Base-by-base conservation (phyloP, 2,888 invertebrate genomes). In the Dryobotodes eremita region DNA sequence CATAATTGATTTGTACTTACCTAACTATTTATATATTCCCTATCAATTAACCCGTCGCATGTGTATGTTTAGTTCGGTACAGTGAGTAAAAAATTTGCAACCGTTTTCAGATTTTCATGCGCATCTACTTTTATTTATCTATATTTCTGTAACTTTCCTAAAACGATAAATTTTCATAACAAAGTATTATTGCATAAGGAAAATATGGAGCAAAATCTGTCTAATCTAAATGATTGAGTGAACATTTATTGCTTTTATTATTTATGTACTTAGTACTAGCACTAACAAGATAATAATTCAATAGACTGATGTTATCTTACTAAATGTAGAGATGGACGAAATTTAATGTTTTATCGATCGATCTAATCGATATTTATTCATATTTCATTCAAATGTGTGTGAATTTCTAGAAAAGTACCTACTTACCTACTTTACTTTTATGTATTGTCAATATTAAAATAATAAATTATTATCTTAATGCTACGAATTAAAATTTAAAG, bases 211-310 rank as follows among this genome's bases (percentile, higher is more conserved):
- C 75, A 71, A 68, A 85, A 79, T 82, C n/a, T 70, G 71, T 80
- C 36, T 75, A 71, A 80, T 77, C 71, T 59, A 46, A 73, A 76
- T 77, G 50, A 85, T 76, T 76, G 1, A 76, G 31, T 71, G 61
- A 68, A 79, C 42, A 85, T 82, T 85, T 73, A 79, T 79, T 79
- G 68, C 55, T 65, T 71, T 20, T 50, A 73, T 74, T 76, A 76
- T 76, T 74, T 64, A 84, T 74, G 23, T 62, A 23, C 59, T 59
- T 59, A 26, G 15, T 65, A 59, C 59, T 66, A 70, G 65, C 10
- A 69, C 76, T 80, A 65, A 69, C 65, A 76, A 77, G 66, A 59
- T 78, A 70, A 75, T 79, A 79, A 80, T 80, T 57, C n/a, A 53
- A 68, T 71, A 26, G 61, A 62, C 36, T 62, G 20, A 69, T 57